Conservation (phyloP, 2,888 invertebrate genomes). For the Eulithis prunata region DNA sequence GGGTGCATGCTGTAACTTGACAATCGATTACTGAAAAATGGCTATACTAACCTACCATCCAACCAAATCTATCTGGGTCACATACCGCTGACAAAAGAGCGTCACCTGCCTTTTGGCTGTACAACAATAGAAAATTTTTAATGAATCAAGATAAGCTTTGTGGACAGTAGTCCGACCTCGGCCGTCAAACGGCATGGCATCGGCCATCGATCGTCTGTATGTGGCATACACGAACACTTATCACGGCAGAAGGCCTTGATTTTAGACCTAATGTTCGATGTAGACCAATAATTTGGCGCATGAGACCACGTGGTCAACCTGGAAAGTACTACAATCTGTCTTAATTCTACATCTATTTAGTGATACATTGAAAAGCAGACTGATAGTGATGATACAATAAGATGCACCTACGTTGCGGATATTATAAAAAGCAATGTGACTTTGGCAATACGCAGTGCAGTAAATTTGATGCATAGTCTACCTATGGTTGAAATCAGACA, state of each 20-base stretch:
- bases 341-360: slow-evolving; percentile 2
- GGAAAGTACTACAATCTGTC: background rate
- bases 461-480: no score
- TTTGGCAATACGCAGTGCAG: no score
- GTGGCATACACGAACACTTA: slow-evolving; percentile 61
- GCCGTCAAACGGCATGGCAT: slow-evolving; percentile 78
- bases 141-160: slow-evolving; percentile 80
- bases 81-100: slow-evolving; percentile 68
- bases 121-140: slow-evolving; percentile 65
- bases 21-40: slow-evolving; percentile 38
- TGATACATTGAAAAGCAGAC: no score
- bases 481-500: no score
- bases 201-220: slow-evolving; percentile 73
- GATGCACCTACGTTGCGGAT: no score
- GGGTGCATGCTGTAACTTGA: background rate
- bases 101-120: slow-evolving; percentile 64
- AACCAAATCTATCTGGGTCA: slow-evolving; percentile 74
- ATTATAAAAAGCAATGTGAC: no score
- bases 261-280: slow-evolving; percentile 21
- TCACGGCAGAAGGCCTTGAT: slow-evolving; percentile 35
- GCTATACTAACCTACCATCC: slow-evolving; percentile 24
- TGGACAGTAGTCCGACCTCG: slow-evolving; percentile 81
- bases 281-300: slow-evolving; percentile 13
- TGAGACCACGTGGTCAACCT: background rate
- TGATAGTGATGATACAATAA: no score